Evolutionary conservation across 2,888 invertebrate genomes (phyloP).

Genomic region (Baronia brevicornis): DNA sequence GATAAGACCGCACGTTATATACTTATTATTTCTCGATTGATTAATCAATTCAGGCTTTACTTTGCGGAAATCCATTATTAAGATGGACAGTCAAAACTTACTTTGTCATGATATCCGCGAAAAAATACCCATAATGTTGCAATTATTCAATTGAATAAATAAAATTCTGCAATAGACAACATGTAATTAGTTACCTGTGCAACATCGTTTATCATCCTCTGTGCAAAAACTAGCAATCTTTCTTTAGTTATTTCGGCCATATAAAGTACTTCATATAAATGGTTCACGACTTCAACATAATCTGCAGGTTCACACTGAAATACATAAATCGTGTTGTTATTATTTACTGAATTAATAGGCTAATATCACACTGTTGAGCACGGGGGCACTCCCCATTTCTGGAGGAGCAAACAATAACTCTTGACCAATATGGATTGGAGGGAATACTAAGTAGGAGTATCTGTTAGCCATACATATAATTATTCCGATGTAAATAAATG

Average conservation of each 20-base stretch:
- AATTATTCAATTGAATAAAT: background rate
- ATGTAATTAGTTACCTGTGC: conserved; percentile 69
- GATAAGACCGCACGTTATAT: no score
- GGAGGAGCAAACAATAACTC: background rate
- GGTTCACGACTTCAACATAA: conserved; percentile 83
- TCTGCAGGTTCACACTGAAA: conserved; percentile 86
- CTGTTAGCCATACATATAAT: no score
- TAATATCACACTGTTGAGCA: no score
- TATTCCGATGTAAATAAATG: background rate
- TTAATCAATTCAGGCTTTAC: no score
- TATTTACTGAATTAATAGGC: no score
- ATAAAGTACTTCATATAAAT: conserved; percentile 85
- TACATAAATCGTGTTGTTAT: no score
- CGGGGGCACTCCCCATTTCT: no score
- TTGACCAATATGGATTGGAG: no score
- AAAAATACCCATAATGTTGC: background rate
- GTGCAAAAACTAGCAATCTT: conserved; percentile 84
- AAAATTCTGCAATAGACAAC: no score
- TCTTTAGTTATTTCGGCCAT: conserved; percentile 82
- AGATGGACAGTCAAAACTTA: conserved; percentile 1
- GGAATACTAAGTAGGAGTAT: no score
- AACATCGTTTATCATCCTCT: conserved; percentile 88
- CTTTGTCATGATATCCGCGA: background rate
- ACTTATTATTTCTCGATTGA: no score
- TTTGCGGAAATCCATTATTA: no score